Evolutionary conservation across 64 coral and sea anemone genomes (phyloP), one percentile per base, ranked within the genome.

Genomic region (Montipora cactus): DNA sequence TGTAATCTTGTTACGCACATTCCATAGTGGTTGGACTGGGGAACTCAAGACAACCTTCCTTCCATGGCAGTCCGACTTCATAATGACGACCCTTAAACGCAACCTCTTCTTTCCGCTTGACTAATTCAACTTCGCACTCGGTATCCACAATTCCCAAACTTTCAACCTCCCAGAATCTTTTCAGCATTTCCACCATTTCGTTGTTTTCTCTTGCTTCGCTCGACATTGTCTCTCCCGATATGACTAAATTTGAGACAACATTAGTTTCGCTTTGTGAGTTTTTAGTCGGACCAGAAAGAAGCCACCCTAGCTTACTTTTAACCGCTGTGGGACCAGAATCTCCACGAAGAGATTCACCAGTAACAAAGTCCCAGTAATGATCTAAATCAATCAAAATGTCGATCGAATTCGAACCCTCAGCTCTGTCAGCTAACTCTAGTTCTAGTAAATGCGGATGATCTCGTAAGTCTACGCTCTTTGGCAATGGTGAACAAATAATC

Each of bases 351-450:
- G 72, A 37, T 4, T 80, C 82, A 5, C 94, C 94, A 10, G 44
- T 87, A 44, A 95, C 72, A 51, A 91, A 78, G 4, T 95, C 69
- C 90, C 94, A 95, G 22, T 95, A 95, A 28, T 70, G 12, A 47
- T 94, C 92, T 22, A 87, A 89, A 22, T 51, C 87, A 66, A 94
- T 58, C 2, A 93, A 75, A 48, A 87, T 79, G 13, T 64, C 76
- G 5, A 93, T 66, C 13, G 75, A 76, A 21, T 28, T 21, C 19
- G 50, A 3, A 83, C 50, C 50, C 28, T 75, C 16, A 81, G 25
- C 66, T 61, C 51, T 57, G 19, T 77, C 79, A 23, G 52, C 52
- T 10, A 95, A 49, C 25, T 90, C 68, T 18, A 95, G 21, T 5
- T 49, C 83, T 44, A 89, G 22, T 0, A 95, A 77, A 79, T 90